phyloP scores from a whole-genome alignment of 2,888 invertebrate genomes.

The Drosophila tanythrix region DNA sequence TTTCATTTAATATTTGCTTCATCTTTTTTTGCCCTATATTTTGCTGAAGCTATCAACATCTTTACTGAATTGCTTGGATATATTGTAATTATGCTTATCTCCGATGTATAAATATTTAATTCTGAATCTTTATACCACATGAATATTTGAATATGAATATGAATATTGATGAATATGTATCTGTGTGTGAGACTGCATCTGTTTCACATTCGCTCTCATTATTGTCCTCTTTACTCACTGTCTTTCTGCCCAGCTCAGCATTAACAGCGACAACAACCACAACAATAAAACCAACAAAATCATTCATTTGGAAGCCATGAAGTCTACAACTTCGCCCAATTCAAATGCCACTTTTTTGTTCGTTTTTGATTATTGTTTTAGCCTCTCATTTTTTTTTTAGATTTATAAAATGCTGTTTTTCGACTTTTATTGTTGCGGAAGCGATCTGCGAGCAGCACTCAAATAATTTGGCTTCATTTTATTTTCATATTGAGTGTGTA shows the following conservation, averaged over 20 bases:
- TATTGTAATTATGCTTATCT: neutral
- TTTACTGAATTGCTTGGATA: neutral
- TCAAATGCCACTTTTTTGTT: conserved; percentile 29
- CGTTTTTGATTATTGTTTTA: conserved; percentile 23
- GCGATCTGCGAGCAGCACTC: conserved; percentile 38
- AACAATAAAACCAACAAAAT: conserved; percentile 39
- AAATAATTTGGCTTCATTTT: conserved; percentile 13
- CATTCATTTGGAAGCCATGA: conserved; percentile 59
- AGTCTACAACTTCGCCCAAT: conserved; percentile 41
- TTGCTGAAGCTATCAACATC: neutral
- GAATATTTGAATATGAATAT: neutral
- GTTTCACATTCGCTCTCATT: conserved; percentile 34
- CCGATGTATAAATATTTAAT: neutral
- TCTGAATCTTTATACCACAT: neutral
- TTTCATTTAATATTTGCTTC: conserved; percentile 21
- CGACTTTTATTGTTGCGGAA: conserved; percentile 73
- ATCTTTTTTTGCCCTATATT: neutral
- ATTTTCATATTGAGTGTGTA: conserved; percentile 10
- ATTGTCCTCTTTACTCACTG: conserved; percentile 20
- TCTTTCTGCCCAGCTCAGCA: conserved; percentile 39
- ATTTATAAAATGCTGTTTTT: conserved; percentile 44
- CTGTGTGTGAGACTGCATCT: conserved; percentile 4
- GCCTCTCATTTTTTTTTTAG: conserved; percentile 21
- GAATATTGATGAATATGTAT: neutral
- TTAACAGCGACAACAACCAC: conserved; percentile 8